Evolutionary conservation across 2,113 vertebrate species (phyloP).

Genomic region (Cervus canadensis): DNA sequence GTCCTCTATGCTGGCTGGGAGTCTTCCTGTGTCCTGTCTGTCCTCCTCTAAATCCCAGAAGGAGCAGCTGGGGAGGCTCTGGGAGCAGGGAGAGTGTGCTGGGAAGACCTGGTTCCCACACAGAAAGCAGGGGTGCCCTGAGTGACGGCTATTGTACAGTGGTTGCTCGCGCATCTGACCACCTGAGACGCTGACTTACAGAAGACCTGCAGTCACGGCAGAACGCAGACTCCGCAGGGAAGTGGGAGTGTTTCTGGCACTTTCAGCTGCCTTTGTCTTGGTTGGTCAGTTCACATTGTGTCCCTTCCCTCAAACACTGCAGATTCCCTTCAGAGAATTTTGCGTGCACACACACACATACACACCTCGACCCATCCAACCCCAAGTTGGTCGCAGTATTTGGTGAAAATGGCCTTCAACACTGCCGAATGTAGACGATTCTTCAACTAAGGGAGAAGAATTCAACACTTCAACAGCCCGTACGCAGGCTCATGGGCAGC

Average conservation of each 20-base stretch:
- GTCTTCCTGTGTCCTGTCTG: fast-evolving
- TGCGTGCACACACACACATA: fast-evolving
- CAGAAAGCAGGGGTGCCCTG: neutral
- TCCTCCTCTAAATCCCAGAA: neutral
- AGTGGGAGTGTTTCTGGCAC: fast-evolving
- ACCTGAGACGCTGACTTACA: neutral
- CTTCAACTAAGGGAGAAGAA: too few species aligned
- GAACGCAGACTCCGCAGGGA: neutral
- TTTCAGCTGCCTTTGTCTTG: neutral
- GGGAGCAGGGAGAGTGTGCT: fast-evolving
- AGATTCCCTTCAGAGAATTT: neutral
- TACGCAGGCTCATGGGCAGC: neutral
- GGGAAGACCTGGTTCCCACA: neutral
- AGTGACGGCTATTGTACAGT: fast-evolving
- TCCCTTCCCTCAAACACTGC: fast-evolving
- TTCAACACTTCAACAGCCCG: neutral
- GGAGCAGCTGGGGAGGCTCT: neutral
- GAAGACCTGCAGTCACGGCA: neutral
- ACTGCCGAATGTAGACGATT: fast-evolving
- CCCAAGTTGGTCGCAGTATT: neutral
- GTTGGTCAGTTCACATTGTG: fast-evolving
- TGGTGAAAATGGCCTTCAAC: neutral
- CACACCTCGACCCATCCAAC: too few species aligned
- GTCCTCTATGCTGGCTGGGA: neutral
- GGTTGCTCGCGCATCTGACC: fast-evolving